Percentiles rank a stretch among this genome's conserved stretches.
phyloP scores from a whole-genome alignment of 2,113 vertebrate species.

The Limnothrissa miodon region DNA sequence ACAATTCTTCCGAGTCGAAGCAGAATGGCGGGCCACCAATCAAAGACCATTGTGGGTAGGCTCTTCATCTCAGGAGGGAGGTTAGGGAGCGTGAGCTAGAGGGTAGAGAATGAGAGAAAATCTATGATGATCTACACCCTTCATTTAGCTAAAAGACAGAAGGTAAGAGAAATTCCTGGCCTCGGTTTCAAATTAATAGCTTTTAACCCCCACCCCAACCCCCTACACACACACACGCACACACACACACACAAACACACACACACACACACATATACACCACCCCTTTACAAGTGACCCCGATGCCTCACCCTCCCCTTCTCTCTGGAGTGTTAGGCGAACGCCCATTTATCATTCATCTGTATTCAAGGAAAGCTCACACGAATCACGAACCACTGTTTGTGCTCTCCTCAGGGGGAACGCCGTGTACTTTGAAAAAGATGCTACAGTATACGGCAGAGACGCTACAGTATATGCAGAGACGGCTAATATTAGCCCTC shows the following conservation, averaged over 20 bases:
- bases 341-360: background rate
- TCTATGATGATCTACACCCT: background rate
- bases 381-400: background rate
- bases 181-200: background rate
- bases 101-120: background rate
- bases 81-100: background rate
- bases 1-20: background rate
- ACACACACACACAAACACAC: too few species aligned
- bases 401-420: background rate
- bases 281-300: background rate
- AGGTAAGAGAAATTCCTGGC: background rate
- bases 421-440: background rate
- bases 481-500: background rate
- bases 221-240: too few species aligned
- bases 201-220: too few species aligned
- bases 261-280: too few species aligned
- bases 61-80: background rate
- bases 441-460: background rate
- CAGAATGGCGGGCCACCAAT: background rate
- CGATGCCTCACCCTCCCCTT: background rate
- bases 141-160: background rate
- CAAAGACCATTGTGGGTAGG: background rate
- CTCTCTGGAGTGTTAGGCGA: background rate
- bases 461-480: too few species aligned
- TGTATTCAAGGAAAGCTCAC: background rate